Conservation (phyloP, 2,797 vertebrate species). For the Hoplostethus atlanticus region DNA sequence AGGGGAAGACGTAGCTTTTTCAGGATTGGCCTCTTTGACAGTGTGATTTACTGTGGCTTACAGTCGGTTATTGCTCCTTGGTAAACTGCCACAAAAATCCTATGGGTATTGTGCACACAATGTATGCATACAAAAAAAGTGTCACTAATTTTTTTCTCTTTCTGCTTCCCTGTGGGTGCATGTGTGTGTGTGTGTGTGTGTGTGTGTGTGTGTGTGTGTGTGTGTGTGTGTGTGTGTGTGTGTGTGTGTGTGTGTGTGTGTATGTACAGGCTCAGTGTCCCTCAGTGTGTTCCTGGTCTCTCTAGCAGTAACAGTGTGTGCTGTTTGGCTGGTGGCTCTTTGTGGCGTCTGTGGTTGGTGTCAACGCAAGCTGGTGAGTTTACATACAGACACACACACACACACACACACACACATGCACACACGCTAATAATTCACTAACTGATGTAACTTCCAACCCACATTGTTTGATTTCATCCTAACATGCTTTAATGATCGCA, state of each 20-base stretch:
- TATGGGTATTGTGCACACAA: constrained; percentile 37
- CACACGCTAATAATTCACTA: constrained; percentile 28
- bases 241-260: constrained; percentile 62
- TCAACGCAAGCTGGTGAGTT: constrained; percentile 98
- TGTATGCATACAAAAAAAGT: constrained; percentile 22
- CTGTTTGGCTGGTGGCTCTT: constrained; percentile 96
- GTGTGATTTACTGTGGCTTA: constrained; percentile 40
- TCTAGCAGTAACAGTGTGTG: constrained; percentile 96
- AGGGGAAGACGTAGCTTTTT: constrained; percentile 32
- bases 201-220: constrained; percentile 65
- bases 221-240: constrained; percentile 22
- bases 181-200: constrained; percentile 45
- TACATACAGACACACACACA: constrained; percentile 40
- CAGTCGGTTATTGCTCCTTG: constrained; percentile 20
- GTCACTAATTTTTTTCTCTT: constrained; percentile 37
- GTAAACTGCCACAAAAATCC: constrained; percentile 4
- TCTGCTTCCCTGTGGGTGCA: constrained; percentile 2
- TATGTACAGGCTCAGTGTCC: constrained; percentile 90
- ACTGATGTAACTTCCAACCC: constrained; percentile 44
- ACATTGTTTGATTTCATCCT: constrained; percentile 34
- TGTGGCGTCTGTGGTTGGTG: constrained; percentile 99
- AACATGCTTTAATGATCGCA: constrained; percentile 48
- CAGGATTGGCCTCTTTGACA: constrained; percentile 18
- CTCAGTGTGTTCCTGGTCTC: constrained; percentile 98
- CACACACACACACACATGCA: constrained; percentile 5